These are phyloP conservation scores for Scaptomyza cyrtandrae DNA, from an alignment of 2,888 invertebrate genomes.

Conservation along the genomic window DNA sequence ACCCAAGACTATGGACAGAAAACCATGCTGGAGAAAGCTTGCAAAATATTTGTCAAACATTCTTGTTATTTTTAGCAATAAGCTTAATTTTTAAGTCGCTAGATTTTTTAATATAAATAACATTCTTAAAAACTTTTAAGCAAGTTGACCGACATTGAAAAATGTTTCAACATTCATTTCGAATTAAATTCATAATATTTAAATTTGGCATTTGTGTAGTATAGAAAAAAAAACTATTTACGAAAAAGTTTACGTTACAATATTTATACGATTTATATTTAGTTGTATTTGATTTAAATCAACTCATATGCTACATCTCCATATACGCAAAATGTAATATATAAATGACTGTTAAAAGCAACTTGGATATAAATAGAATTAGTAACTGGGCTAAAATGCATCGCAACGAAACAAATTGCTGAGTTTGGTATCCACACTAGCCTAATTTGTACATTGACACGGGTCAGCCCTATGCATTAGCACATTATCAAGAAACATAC, in stretches of 20 bases:
- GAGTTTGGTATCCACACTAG: constrained; percentile 3
- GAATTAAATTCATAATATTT: no score
- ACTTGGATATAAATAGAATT: neutral
- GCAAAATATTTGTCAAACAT: neutral
- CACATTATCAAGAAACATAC: constrained; percentile 38
- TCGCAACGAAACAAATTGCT: neutral
- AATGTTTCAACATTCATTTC: no score
- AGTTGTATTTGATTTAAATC: no score
- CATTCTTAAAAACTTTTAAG: no score
- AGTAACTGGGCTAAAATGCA: neutral
- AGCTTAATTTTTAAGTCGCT: no score
- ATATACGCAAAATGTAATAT: neutral
- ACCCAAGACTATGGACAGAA: neutral
- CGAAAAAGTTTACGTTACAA: no score
- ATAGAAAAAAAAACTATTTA: no score
- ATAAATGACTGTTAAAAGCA: neutral
- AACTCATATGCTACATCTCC: neutral
- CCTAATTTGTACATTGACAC: constrained; percentile 26
- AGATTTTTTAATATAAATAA: no score
- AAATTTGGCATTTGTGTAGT: no score
- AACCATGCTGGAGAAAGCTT: constrained; percentile 11
- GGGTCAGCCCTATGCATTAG: constrained; percentile 35
- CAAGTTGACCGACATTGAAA: no score
- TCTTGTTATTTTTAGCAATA: neutral
- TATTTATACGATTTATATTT: neutral